These are phyloP conservation scores for Microplitis deprimator DNA, from an alignment of 2,888 invertebrate genomes.

Conservation along the genomic window DNA sequence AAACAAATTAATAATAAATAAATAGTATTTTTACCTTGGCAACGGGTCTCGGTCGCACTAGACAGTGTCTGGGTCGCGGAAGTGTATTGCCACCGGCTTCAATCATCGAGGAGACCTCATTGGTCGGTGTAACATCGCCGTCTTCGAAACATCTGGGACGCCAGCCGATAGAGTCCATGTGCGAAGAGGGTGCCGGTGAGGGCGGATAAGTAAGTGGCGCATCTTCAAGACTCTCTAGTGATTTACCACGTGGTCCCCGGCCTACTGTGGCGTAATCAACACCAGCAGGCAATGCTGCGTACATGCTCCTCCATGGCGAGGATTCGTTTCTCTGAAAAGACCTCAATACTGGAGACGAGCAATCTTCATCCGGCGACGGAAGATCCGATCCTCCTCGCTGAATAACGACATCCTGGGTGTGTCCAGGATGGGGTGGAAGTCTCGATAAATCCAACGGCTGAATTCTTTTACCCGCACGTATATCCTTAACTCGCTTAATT, in stretches of 20 bases:
- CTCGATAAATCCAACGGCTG: conserved; percentile 72
- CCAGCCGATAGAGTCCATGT: conserved; percentile 75
- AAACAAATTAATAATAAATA: not conserved
- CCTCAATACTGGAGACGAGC: conserved; percentile 68
- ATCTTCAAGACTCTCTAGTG: conserved; percentile 88
- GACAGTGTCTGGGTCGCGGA: conserved; percentile 84
- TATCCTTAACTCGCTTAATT: conserved; percentile 95
- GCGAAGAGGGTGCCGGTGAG: conserved; percentile 63
- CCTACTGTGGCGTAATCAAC: conserved; percentile 61
- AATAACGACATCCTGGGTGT: conserved; percentile 71
- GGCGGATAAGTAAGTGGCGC: conserved; percentile 72
- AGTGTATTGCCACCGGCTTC: conserved; percentile 87
- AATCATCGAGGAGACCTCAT: conserved; percentile 76
- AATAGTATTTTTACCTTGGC: conserved; percentile 76
- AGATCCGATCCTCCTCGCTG: conserved; percentile 67
- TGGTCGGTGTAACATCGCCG: conserved; percentile 91
- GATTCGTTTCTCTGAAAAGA: conserved; percentile 64
- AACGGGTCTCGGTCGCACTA: conserved; percentile 85
- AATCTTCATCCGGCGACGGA: conserved; percentile 69
- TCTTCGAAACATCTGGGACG: conserved; percentile 86
- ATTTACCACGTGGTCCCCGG: conserved; percentile 85
- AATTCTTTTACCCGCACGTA: conserved; percentile 85
- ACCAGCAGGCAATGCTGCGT: conserved; percentile 65
- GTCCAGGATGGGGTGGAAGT: conserved; percentile 73
- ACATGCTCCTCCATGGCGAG: conserved; percentile 67